Conservation (phyloP, 2,797 vertebrate genomes). For the Anniella stebbinsi region DNA sequence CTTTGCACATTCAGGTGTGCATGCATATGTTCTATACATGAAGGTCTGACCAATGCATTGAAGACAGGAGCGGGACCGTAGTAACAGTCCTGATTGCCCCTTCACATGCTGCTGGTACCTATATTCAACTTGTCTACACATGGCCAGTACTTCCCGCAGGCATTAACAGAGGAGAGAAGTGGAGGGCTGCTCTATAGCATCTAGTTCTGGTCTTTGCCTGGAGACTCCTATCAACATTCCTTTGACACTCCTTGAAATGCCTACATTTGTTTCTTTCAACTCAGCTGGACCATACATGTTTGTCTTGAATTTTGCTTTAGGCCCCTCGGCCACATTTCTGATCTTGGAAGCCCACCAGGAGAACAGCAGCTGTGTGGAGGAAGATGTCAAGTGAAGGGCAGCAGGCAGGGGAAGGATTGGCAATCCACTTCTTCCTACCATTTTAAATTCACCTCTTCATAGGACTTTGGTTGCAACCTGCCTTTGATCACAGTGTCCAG, state of each 20-base stretch:
- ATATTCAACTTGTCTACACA: neutral
- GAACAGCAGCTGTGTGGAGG: too few species aligned
- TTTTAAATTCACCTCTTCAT: neutral
- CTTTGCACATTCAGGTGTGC: neutral
- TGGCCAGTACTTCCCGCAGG: too few species aligned
- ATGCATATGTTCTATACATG: neutral
- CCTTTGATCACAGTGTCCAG: neutral
- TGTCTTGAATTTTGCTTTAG: neutral
- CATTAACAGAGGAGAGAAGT: neutral
- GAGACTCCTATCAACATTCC: neutral
- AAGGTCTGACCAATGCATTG: neutral
- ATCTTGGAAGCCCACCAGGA: neutral
- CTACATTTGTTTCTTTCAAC: neutral
- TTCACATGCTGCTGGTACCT: neutral
- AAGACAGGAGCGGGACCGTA: neutral
- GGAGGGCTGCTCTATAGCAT: neutral
- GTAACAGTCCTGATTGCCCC: neutral
- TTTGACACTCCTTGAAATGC: neutral
- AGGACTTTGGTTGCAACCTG: neutral
- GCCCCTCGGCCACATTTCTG: neutral
- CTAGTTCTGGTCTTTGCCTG: neutral
- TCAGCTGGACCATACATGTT: neutral
- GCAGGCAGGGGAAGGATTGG: neutral
- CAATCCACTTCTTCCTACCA: neutral
- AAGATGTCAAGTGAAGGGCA: neutral